Conservation (phyloP, 2,797 vertebrate species). For the Cossypha niveicapilla region DNA sequence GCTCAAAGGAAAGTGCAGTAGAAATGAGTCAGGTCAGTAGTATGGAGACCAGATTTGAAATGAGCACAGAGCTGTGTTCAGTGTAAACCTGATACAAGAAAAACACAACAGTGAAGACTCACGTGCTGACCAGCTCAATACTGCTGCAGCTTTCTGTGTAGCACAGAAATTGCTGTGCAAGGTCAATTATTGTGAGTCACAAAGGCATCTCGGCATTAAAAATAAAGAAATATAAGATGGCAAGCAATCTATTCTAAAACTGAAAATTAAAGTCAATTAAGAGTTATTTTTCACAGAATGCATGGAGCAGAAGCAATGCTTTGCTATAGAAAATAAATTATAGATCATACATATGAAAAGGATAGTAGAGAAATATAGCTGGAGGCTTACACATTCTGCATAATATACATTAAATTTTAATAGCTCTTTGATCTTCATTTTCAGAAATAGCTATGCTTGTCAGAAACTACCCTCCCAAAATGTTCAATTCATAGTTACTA, state of each 20-base stretch:
- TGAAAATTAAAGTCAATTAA: conserved; percentile 56
- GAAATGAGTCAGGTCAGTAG: not conserved
- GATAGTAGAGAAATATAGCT: conserved; percentile 28
- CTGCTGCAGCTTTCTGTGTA: not conserved
- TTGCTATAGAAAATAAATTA: conserved; percentile 60
- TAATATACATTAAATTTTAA: conserved; percentile 57
- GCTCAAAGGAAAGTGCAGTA: not conserved
- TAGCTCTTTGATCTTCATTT: conserved; percentile 53
- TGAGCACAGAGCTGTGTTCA: not conserved
- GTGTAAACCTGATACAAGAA: not conserved
- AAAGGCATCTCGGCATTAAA: conserved; percentile 29
- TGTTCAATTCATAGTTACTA: not conserved
- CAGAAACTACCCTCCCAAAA: conserved; percentile 32
- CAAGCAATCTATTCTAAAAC: conserved; percentile 52
- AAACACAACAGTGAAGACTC: not conserved
- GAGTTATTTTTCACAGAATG: conserved; percentile 38
- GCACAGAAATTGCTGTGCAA: conserved; percentile 16
- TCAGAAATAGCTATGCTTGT: conserved; percentile 54
- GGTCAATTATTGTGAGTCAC: not conserved
- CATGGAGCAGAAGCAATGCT: not conserved
- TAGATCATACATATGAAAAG: conserved; percentile 50
- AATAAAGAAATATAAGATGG: not conserved
- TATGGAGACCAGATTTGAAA: not conserved
- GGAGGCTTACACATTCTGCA: conserved; percentile 53
- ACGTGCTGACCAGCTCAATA: not conserved